Conservation (phyloP, 2,797 vertebrate genomes). For the Crax fasciolata region DNA sequence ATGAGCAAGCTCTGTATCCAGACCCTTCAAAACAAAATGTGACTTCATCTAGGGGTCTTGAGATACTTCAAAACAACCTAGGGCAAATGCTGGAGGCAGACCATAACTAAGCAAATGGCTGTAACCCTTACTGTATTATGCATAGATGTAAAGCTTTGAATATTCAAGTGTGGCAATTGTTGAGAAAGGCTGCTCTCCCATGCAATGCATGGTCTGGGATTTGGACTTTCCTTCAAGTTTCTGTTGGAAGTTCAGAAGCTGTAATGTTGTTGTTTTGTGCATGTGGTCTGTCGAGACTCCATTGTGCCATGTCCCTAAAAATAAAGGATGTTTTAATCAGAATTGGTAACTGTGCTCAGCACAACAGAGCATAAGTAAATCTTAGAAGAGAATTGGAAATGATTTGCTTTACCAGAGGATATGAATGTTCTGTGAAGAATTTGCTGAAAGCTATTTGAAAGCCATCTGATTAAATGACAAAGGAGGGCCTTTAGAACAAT, state of each 20-base stretch:
- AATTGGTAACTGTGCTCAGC: background rate
- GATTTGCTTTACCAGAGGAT: background rate
- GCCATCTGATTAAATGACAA: background rate
- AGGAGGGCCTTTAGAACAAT: background rate
- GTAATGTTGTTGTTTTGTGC: background rate
- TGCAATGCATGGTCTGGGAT: background rate
- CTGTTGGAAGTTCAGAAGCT: background rate
- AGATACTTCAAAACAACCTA: background rate
- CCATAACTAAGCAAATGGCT: background rate
- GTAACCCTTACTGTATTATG: background rate
- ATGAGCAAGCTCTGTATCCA: background rate
- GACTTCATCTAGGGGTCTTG: background rate
- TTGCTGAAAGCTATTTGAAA: slow-evolving; percentile 29
- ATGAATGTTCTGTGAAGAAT: slow-evolving; percentile 25
- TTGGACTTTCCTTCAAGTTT: background rate
- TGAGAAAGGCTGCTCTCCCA: background rate
- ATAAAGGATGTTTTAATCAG: background rate
- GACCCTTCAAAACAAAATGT: background rate
- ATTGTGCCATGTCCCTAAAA: background rate
- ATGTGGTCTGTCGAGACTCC: background rate
- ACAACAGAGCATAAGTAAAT: slow-evolving; percentile 16
- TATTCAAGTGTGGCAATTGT: background rate
- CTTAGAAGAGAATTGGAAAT: slow-evolving; percentile 11
- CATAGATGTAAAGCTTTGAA: background rate
- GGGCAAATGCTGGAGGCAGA: background rate